Conservation (phyloP, 2,888 invertebrate genomes). For the Portevinia maculata region DNA sequence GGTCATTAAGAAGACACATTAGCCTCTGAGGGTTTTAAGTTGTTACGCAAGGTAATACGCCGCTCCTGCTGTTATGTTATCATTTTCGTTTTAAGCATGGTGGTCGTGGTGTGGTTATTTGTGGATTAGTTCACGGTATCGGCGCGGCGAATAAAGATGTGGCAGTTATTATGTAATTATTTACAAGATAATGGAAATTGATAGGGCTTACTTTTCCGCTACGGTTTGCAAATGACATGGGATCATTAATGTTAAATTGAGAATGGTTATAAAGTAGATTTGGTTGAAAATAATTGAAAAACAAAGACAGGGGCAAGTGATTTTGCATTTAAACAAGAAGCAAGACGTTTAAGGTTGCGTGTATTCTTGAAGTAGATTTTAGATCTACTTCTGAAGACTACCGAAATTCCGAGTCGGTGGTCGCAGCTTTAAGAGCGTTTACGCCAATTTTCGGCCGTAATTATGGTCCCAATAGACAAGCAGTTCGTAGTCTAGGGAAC, state of each 20-base stretch:
- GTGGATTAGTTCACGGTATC: slow-evolving; percentile 17
- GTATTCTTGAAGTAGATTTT: no score
- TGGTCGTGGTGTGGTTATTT: slow-evolving; percentile 8
- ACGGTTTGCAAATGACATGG: slow-evolving; percentile 24
- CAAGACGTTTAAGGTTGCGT: no score
- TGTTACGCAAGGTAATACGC: slow-evolving; percentile 41
- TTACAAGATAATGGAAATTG: slow-evolving; percentile 59
- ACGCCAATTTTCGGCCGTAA: no score
- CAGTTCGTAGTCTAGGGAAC: no score
- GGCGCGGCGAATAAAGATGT: background rate
- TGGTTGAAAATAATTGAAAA: background rate
- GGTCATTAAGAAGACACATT: slow-evolving; percentile 68
- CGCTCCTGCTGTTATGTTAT: slow-evolving; percentile 25
- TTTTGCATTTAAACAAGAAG: no score
- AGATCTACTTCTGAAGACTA: no score
- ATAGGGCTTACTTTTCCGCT: slow-evolving; percentile 36
- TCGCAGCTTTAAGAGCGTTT: no score
- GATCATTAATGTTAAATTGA: slow-evolving; percentile 1
- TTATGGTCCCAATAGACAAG: no score
- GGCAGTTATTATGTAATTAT: slow-evolving; percentile 58
- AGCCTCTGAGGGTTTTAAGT: slow-evolving; percentile 66
- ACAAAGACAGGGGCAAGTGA: background rate
- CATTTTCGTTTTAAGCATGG: slow-evolving; percentile 38
- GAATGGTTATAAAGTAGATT: background rate
- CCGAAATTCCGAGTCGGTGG: no score